Conservation (phyloP, 1,140 invertebrate species). For the Oscheius sp. region DNA sequence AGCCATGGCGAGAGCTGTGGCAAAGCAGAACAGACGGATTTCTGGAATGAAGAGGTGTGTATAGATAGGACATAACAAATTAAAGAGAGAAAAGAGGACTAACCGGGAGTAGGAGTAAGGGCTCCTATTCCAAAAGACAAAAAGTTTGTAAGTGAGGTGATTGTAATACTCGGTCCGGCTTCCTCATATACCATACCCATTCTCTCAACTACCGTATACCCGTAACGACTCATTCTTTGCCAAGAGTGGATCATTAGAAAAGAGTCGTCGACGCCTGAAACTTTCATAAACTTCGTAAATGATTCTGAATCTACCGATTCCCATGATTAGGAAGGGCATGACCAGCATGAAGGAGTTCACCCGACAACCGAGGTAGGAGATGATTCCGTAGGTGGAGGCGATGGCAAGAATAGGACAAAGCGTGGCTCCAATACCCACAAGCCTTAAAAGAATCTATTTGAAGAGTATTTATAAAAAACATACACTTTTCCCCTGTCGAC, state of each 20-base stretch:
- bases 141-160: constrained; percentile 92
- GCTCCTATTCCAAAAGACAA: constrained; percentile 94
- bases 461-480: neutral
- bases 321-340: constrained; percentile 54
- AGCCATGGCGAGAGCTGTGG: constrained; percentile 45
- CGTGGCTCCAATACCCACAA: constrained; percentile 39
- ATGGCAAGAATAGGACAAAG: constrained; percentile 51
- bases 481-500: constrained; percentile 46
- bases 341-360: constrained; percentile 56
- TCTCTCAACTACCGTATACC: constrained; percentile 22
- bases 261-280: constrained; percentile 49
- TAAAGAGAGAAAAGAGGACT: no score
- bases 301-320: constrained; percentile 44
- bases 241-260: constrained; percentile 51
- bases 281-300: constrained; percentile 33
- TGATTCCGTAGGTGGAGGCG: constrained; percentile 45
- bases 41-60: constrained; percentile 46
- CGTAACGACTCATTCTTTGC: constrained; percentile 40
- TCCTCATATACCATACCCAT: constrained; percentile 64
- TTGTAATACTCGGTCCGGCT: constrained; percentile 94
- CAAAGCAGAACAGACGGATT: constrained; percentile 66
- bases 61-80: neutral
- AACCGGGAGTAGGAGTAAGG: constrained; percentile 77
- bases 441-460: constrained; percentile 1
- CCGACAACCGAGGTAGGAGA: constrained; percentile 47